Base-by-base conservation (phyloP, 2,888 invertebrate species). In the Heliconius aoede region DNA sequence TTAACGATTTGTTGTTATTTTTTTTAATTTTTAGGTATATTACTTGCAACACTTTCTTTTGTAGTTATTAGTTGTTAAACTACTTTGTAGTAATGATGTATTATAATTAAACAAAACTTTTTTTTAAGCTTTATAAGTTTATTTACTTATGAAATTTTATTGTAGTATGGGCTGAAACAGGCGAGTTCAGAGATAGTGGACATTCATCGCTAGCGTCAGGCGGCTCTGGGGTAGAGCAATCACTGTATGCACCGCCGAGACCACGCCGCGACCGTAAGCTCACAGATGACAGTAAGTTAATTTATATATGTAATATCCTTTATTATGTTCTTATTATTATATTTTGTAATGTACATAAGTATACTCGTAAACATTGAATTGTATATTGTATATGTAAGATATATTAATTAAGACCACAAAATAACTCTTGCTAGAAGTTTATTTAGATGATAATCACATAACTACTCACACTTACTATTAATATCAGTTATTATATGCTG, bases 141-240 rank as follows among this genome's bases (percentile, higher is more conserved):
- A n/a, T n/a, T 60, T 28, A 26, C 30, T 69, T 51, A 28, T 61
- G 4, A 58, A 11, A 40, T 77, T 73, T 81, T 81, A 89, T 96
- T 95, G 83, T 96, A 98, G 98, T 98, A 90, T 98, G 98, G 97
- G 97, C 98, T 81, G 98, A 98, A 92, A 97, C 97, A 77, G 97
- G 97, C 81, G 98, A 98, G 94, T 98, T 98, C 91, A 96, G 98
- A 84, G 98, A 98, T 93, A 97, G 96, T 84, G 96, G 97, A 82
- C 97, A 97, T 89, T 96, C 95, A 82, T 95, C 96, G 67, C 93
- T 96, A 85, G 94, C 96, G 85, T 96, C 97, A 40, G 94, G 90
- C 0, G 92, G 94, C 30, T 93, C 96, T 3, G 95, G 96, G 79
- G 96, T 96, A 76, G 97, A 97, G 83, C 94, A 94, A 84, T 95